Evolutionary conservation across 2,888 invertebrate species (phyloP), one percentile per base, ranked within the genome.

Genomic region (Anorthoa munda): DNA sequence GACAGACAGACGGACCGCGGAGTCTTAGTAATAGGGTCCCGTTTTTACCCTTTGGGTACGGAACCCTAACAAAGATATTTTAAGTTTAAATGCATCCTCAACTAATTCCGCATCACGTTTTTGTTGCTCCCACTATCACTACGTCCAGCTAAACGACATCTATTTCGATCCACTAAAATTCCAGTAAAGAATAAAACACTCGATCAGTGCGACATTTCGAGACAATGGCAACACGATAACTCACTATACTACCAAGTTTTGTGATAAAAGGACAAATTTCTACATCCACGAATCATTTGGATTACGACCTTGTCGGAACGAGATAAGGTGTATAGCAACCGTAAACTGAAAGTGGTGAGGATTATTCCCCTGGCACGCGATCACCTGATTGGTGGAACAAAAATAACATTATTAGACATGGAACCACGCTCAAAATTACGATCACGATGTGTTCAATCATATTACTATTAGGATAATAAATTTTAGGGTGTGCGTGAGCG

Each of bases 351-450:
- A 77, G 46, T 82, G 79, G 74, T 67, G 69, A 72, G 81, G 82
- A 84, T 87, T 86, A 85, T 87, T 83, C 83, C 85, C 74, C 66
- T 75, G 88, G 87, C 92, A 93, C 92, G 93, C 93, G 88, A 93
- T 88, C 89, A 88, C 87, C 89, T 91, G 90, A 92, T 91, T 91
- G 91, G 89, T 83, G 82, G 89, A 89, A 88, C 90, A 90, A 91
- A 92, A 92, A 91, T 92, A 92, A 92, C 92, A 91, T 93, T 94
- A 93, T 92, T 92, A 91, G 87, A 89, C 88, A 89, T 89, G 90
- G 90, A 90, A 90, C 86, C 86, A 84, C 83, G 88, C 83, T 90
- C 82, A 86, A 89, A 91, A 91, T 92, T 91, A 90, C 87, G 90
- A 89, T 88, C 89, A 87, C 85, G 88, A 86, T 87, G 90, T 89